Conservation (phyloP, 23 tunicate species). For the Pegea sp. region DNA sequence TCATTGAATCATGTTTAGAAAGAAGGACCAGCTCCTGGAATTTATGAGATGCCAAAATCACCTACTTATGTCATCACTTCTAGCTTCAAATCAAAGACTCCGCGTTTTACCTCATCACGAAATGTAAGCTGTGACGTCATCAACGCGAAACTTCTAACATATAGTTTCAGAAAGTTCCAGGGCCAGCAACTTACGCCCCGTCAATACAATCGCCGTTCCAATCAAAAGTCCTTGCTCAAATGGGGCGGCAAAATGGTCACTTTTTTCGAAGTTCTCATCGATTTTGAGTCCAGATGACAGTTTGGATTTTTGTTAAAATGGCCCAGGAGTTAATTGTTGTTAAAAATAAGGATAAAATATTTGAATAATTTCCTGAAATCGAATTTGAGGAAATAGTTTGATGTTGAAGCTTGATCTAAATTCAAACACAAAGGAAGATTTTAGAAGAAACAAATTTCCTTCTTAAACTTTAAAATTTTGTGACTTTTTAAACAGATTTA, state of each 20-base stretch:
- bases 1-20: conserved; percentile 16
- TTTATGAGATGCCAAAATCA: conserved; percentile 19
- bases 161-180: conserved; percentile 66
- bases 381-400: too few species aligned
- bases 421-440: too few species aligned
- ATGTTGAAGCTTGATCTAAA: too few species aligned
- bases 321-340: too few species aligned
- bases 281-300: too few species aligned
- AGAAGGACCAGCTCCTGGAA: conserved; percentile 80
- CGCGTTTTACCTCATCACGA: conserved; percentile 58
- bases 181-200: conserved; percentile 63
- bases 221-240: conserved; percentile 34
- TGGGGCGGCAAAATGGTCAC: conserved; percentile 78
- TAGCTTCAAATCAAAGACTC: conserved; percentile 60
- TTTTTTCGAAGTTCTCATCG: conserved; percentile 70
- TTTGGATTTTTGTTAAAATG: too few species aligned
- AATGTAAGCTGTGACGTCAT: conserved; percentile 51
- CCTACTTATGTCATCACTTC: conserved; percentile 37
- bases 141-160: too few species aligned
- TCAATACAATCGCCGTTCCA: conserved; percentile 59
- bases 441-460: too few species aligned
- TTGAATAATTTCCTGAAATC: too few species aligned
- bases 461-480: too few species aligned
- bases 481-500: too few species aligned
- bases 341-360: too few species aligned